Percentiles rank a stretch among this genome's conserved stretches.
These are phyloP conservation scores for Crypturellus tataupa DNA, from an alignment of 2,797 vertebrate species.

Conservation along the genomic window DNA sequence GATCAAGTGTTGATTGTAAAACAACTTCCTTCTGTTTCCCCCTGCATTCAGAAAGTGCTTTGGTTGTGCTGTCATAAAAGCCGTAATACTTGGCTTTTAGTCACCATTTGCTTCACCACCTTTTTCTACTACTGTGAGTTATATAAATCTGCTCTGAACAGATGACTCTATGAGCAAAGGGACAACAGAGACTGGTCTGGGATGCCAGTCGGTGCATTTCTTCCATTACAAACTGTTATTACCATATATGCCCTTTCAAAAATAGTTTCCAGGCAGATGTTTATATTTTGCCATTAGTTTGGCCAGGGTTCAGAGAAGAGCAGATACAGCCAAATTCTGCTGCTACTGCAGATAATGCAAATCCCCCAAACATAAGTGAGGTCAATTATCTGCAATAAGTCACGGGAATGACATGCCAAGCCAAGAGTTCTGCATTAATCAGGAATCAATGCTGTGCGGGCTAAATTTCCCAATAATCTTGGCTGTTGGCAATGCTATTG, in stretches of 20 bases:
- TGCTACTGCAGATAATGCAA: slow-evolving; percentile 57
- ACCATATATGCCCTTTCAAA: slow-evolving; percentile 66
- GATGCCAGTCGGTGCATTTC: background rate
- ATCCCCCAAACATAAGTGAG: slow-evolving; percentile 31
- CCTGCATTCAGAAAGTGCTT: background rate
- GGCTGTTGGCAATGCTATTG: background rate
- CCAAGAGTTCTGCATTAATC: background rate
- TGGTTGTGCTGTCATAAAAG: background rate
- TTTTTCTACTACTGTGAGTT: background rate
- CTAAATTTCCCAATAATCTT: background rate
- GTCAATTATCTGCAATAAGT: background rate
- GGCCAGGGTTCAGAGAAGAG: slow-evolving; percentile 23
- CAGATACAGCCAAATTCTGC: slow-evolving; percentile 40
- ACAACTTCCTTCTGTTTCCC: background rate
- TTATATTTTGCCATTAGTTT: slow-evolving; percentile 38
- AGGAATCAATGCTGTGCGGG: background rate
- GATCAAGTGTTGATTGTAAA: slow-evolving; percentile 25
- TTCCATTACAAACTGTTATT: background rate
- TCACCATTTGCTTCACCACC: background rate
- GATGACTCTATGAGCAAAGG: background rate
- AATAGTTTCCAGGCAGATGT: slow-evolving; percentile 21
- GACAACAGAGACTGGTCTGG: background rate
- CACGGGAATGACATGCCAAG: background rate
- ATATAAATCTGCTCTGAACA: background rate
- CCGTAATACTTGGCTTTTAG: slow-evolving; percentile 6